These are phyloP conservation scores for Gonioctena quinquepunctata DNA, from an alignment of 1,140 invertebrate genomes.

Conservation along the genomic window DNA sequence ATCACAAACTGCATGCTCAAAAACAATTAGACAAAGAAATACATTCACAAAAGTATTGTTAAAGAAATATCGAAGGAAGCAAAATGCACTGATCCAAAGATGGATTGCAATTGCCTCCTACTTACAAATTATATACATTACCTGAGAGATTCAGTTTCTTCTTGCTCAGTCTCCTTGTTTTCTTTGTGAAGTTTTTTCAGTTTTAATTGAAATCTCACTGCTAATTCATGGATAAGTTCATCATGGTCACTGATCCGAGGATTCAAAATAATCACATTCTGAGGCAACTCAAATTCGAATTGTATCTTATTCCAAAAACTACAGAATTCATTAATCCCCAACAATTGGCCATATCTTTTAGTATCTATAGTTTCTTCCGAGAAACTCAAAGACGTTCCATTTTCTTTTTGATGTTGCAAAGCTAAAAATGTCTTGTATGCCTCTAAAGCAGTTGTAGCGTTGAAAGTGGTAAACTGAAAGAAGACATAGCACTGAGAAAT, in stretches of 20 bases:
- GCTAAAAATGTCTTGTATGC: slow-evolving; percentile 21
- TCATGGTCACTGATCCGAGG: slow-evolving; percentile 60
- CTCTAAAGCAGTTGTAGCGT: slow-evolving; percentile 19
- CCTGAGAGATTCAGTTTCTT: slow-evolving; percentile 14
- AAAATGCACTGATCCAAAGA: too few relatives aligned
- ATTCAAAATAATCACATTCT: slow-evolving; percentile 65
- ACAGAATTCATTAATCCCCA: slow-evolving; percentile 44
- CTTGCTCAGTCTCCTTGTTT: slow-evolving; percentile 18
- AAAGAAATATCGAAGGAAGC: too few relatives aligned
- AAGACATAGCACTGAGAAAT: slow-evolving; percentile 32
- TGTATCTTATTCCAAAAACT: slow-evolving; percentile 51
- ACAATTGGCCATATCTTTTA: slow-evolving; percentile 29
- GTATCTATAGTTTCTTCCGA: not conserved
- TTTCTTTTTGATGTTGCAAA: slow-evolving; percentile 3
- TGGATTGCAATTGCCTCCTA: too few relatives aligned
- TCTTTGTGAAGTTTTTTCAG: slow-evolving; percentile 28
- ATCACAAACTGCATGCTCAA: too few relatives aligned
- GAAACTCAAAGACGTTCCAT: not conserved
- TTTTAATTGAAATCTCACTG: slow-evolving; percentile 54
- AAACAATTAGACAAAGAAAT: too few relatives aligned
- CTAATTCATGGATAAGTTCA: slow-evolving; percentile 56
- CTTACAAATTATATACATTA: too few relatives aligned
- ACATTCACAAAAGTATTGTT: too few relatives aligned
- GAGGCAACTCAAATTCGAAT: slow-evolving; percentile 63
- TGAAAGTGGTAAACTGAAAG: slow-evolving; percentile 20